Evolutionary conservation across 2,888 invertebrate genomes (phyloP).

Genomic region (Linnaemya tessellans): DNA sequence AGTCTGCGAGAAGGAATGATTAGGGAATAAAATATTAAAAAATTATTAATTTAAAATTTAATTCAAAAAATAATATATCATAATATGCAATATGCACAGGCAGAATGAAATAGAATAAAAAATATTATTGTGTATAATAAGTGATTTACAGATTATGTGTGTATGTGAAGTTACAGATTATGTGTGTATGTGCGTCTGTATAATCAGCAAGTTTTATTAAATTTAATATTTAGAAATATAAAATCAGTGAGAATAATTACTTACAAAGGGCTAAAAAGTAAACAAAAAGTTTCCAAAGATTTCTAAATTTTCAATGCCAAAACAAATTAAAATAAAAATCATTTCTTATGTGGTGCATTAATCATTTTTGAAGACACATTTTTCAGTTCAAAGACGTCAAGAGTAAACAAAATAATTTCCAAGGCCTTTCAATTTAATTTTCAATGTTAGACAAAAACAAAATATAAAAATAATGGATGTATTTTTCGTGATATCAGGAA

Average conservation of each 20-base stretch:
- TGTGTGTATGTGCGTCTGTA: background rate
- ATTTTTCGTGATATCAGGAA: background rate
- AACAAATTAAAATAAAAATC: background rate
- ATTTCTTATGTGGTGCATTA: background rate
- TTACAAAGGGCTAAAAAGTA: conserved; percentile 4
- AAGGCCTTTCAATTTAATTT: background rate
- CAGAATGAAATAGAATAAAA: no score
- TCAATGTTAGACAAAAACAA: background rate
- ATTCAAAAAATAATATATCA: conserved; percentile 31
- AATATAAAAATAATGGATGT: background rate
- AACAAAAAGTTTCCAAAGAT: conserved; percentile 30
- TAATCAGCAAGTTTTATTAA: no score
- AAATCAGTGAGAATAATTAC: no score
- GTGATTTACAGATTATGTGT: background rate
- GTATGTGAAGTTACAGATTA: conserved; percentile 8
- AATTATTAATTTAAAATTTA: conserved; percentile 46
- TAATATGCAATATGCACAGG: no score
- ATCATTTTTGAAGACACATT: background rate
- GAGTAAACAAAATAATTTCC: background rate
- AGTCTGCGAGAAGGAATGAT: conserved; percentile 57
- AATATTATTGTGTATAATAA: no score
- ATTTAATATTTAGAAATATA: no score
- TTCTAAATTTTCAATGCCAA: background rate
- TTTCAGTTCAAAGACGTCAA: background rate
- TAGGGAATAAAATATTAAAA: conserved; percentile 41